Evolutionary conservation across 1,140 invertebrate genomes (phyloP), one percentile per base, ranked within the genome.

Genomic region (Drosophila melanica): DNA sequence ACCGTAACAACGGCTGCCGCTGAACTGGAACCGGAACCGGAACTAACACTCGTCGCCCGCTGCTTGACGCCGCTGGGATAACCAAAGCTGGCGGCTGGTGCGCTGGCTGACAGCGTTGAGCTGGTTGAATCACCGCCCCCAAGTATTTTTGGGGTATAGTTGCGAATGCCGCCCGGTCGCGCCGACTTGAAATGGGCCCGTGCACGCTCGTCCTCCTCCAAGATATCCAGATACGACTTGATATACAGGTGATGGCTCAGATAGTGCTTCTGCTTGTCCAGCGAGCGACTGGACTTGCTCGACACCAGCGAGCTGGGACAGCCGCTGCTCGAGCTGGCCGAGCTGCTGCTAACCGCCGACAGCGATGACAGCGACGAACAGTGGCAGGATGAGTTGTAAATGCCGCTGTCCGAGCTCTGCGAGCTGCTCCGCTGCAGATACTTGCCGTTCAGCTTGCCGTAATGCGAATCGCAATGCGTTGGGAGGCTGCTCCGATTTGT

Each of bases 91-190:
- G 50, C 20, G 0, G 84, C 64, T 1, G 90, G 90, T 12, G 86
- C 90, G 79, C 86, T 91, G 3, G 78, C 37, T 0, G 90, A 85
- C 4, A 91, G 51, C 0, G 59, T 77, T 2, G 79, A 62, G 11
- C 44, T 79, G 12, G 44, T 45, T 2, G 33, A 50, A 4, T 41
- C 76, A 0, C 76, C 66, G n/a, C 93, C 81, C 72, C 93, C 93
- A 20, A 95, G 85, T 20, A 94, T 95, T 82, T 95, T 95, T 0
- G 95, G 94, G 4, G 94, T 95, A 66, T 95, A 95, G 87, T 95
- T 95, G 68, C 94, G 93, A 74, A 95, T 94, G 23, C 94, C 94
- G 8, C 94, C 94, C 3, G 93, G 91, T 79, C 93, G 93, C 51
- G 93, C 94, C 8, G 91, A 91, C 37, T 87, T 84, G 58, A 93